Conservation (phyloP, 2,113 vertebrate species). For the Polypterus bichir region DNA sequence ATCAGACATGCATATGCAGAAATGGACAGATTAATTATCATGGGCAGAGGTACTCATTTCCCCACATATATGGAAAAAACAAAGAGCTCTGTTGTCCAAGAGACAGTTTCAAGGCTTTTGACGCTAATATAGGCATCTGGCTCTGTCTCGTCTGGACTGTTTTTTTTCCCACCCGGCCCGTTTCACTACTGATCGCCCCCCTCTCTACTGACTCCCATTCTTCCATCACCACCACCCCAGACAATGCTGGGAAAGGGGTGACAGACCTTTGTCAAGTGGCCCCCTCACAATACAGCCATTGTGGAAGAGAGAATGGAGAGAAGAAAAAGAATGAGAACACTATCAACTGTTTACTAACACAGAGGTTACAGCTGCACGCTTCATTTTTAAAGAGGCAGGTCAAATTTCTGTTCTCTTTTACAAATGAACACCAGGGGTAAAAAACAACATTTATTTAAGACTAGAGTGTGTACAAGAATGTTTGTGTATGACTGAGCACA, state of each 20-base stretch:
- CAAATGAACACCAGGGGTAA: conserved; percentile 10
- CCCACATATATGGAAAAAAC: conserved; percentile 36
- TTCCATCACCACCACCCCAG: conserved; percentile 33
- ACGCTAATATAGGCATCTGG: conserved; percentile 87
- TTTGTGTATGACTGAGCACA: background rate
- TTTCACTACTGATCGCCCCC: conserved; percentile 18
- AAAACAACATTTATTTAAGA: conserved; percentile 14
- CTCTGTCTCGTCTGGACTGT: conserved; percentile 52
- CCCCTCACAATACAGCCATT: conserved; percentile 81
- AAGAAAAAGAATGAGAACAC: conserved; percentile 70
- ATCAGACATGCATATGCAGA: conserved; percentile 66
- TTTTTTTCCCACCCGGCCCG: conserved; percentile 33
- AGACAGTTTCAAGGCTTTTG: conserved; percentile 64
- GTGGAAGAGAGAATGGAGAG: conserved; percentile 51
- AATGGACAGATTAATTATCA: conserved; percentile 71
- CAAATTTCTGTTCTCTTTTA: conserved; percentile 3
- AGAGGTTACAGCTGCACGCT: conserved; percentile 56
- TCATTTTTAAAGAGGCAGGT: conserved; percentile 9
- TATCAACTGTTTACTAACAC: conserved; percentile 83
- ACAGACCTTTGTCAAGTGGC: conserved; percentile 73
- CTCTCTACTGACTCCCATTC: conserved; percentile 9
- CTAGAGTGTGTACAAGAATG: background rate
- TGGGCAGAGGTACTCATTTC: conserved; percentile 40
- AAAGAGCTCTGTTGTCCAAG: conserved; percentile 61
- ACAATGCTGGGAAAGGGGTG: conserved; percentile 68